Percentiles rank a stretch among this genome's conserved stretches.
Evolutionary conservation across 2,113 vertebrate genomes (phyloP).

Genomic region (Corydoras maculifer): DNA sequence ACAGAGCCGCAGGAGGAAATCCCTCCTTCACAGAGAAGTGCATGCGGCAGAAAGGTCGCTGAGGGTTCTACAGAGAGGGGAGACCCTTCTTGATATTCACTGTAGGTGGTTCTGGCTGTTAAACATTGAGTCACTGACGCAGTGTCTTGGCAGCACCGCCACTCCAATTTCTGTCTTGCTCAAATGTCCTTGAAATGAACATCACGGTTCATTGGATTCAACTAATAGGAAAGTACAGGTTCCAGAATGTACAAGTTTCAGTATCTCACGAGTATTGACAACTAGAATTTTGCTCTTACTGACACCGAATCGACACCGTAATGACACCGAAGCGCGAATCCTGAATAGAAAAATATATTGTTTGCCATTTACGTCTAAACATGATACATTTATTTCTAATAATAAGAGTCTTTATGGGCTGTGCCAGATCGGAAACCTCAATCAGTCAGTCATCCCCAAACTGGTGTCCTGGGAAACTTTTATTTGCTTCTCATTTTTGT

Average conservation of each 20-base stretch:
- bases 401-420: too few relatives aligned
- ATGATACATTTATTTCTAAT: too few relatives aligned
- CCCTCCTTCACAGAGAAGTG: not conserved
- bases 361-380: too few relatives aligned
- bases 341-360: too few relatives aligned
- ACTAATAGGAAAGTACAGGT: not conserved
- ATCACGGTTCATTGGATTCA: conserved; percentile 27
- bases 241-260: not conserved
- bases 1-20: conserved; percentile 16
- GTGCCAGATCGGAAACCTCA: too few relatives aligned
- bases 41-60: conserved; percentile 5
- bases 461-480: too few relatives aligned
- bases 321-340: too few relatives aligned
- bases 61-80: not conserved
- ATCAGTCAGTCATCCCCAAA: too few relatives aligned
- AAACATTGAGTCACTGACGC: conserved; percentile 45
- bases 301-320: too few relatives aligned
- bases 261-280: too few relatives aligned
- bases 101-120: conserved; percentile 1
- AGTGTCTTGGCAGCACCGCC: conserved; percentile 42
- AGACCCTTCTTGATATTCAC: conserved; percentile 25
- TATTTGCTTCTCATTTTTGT: too few relatives aligned
- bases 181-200: conserved; percentile 48
- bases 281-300: too few relatives aligned
- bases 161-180: conserved; percentile 21